A percentile compares a stretch with the other conserved stretches of the same genome.
phyloP scores from a whole-genome alignment of 2,888 invertebrate species.

The Papilio demoleus region DNA sequence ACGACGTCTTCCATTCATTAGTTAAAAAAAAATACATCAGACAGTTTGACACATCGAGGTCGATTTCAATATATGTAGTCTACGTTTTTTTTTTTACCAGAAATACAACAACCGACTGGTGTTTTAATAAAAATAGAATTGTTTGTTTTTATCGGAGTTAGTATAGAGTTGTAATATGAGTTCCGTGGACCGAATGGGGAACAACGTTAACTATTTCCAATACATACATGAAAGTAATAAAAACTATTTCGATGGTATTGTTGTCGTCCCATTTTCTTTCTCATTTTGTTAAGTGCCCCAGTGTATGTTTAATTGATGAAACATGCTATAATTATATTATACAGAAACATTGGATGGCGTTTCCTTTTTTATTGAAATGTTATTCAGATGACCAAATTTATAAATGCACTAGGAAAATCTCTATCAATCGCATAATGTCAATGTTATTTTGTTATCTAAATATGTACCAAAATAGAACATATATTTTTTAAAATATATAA shows the following conservation, averaged over 20 bases:
- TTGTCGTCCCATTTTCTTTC: slow-evolving; percentile 12
- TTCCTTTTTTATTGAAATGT: background rate
- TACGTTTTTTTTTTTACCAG: background rate
- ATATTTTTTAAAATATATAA: too few species aligned
- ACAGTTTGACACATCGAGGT: too few species aligned
- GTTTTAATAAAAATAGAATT: slow-evolving; percentile 5
- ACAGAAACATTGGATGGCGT: background rate
- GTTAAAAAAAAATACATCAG: too few species aligned
- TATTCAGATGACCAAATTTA: background rate
- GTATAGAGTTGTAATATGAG: slow-evolving; percentile 10
- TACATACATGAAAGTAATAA: slow-evolving; percentile 6
- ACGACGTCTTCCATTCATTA: too few species aligned
- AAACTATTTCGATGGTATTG: slow-evolving; percentile 1
- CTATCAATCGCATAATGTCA: too few species aligned
- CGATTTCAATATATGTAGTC: background rate
- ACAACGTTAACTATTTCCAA: background rate
- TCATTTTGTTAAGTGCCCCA: background rate
- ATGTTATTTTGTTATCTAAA: too few species aligned
- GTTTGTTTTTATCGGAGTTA: slow-evolving; percentile 15
- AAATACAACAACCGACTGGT: background rate
- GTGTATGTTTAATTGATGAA: background rate
- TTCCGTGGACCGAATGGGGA: slow-evolving; percentile 8
- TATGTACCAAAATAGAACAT: too few species aligned
- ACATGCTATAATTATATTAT: background rate
- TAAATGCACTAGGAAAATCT: too few species aligned